phyloP scores from a whole-genome alignment of 2,797 vertebrate species.

The Rhinatrema bivittatum region DNA sequence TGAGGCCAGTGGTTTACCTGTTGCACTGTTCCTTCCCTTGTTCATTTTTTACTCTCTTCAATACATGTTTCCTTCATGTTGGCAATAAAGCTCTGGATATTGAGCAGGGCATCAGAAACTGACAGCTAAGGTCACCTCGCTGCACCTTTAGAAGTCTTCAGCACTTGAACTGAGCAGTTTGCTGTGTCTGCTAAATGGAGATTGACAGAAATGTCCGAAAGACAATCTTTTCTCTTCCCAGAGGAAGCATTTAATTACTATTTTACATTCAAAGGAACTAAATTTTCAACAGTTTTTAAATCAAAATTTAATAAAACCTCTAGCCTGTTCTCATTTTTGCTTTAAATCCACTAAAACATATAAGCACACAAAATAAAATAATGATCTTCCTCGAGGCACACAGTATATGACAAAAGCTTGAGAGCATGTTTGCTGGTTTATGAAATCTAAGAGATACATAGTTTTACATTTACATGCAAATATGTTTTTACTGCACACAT shows the following conservation, averaged over 20 bases:
- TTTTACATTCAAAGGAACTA: slow-evolving; percentile 23
- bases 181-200: slow-evolving; percentile 35
- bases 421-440: too few species aligned
- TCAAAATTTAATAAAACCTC: too few species aligned
- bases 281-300: slow-evolving; percentile 15
- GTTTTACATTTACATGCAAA: too few species aligned
- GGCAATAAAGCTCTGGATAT: slow-evolving; percentile 17
- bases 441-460: too few species aligned
- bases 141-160: slow-evolving; percentile 3
- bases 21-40: slow-evolving; percentile 14
- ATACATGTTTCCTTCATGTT: neutral
- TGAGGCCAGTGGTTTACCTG: slow-evolving; percentile 22
- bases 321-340: too few species aligned
- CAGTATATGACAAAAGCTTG: too few species aligned
- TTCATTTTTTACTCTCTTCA: neutral
- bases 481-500: too few species aligned
- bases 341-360: too few species aligned
- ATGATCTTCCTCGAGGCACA: too few species aligned
- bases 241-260: slow-evolving; percentile 39
- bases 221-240: slow-evolving; percentile 31
- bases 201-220: slow-evolving; percentile 37
- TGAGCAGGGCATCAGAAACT: slow-evolving; percentile 33
- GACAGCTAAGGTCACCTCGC: slow-evolving; percentile 45
- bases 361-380: too few species aligned
- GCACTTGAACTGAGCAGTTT: slow-evolving; percentile 31